A percentile compares a stretch with the other conserved stretches of the same genome.
Evolutionary conservation across 2,797 vertebrate species (phyloP).

Genomic region (Lophotriccus pileatus): DNA sequence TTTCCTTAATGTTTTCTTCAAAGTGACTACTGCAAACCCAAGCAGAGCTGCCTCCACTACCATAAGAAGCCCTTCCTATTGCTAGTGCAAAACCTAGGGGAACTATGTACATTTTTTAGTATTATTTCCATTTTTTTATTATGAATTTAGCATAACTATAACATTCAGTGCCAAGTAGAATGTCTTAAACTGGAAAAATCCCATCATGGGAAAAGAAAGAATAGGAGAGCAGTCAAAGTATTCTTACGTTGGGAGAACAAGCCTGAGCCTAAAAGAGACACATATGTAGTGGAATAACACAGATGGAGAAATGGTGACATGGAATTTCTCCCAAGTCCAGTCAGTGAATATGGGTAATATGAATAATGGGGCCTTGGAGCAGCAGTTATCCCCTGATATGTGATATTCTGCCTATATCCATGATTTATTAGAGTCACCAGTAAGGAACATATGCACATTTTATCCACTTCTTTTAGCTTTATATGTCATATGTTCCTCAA

Average conservation of each 20-base stretch:
- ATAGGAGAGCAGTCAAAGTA: background rate
- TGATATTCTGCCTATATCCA: background rate
- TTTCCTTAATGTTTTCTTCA: background rate
- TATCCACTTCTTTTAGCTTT: background rate
- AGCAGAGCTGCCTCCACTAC: background rate
- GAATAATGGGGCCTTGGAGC: background rate
- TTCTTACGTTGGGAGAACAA: background rate
- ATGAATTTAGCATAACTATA: background rate
- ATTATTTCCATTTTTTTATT: background rate
- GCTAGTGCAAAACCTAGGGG: background rate
- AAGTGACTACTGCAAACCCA: background rate
- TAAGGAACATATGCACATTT: background rate
- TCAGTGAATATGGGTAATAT: background rate
- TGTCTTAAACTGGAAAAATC: background rate
- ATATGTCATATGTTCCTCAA: background rate
- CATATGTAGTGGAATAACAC: background rate
- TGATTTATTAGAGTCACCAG: background rate
- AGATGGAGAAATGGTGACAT: background rate
- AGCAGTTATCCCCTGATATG: background rate
- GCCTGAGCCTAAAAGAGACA: background rate
- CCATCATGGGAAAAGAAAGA: background rate
- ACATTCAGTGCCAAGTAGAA: background rate
- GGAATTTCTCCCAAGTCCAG: background rate
- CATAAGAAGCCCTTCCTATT: background rate
- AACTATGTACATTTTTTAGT: background rate